Conservation (phyloP, 2,797 vertebrate genomes). For the Spinus pinus region DNA sequence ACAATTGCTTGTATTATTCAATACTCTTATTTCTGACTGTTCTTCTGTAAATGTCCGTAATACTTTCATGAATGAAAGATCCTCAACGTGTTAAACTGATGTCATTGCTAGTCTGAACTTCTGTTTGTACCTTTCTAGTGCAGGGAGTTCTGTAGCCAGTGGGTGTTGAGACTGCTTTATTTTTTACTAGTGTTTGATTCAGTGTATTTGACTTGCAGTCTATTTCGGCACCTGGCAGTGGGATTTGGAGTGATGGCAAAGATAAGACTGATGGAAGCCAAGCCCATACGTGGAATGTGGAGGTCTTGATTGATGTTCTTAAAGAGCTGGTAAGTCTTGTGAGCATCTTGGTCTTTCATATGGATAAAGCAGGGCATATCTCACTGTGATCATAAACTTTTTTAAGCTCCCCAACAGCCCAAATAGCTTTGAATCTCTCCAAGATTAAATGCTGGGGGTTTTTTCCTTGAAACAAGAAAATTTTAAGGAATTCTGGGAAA, state of each 20-base stretch:
- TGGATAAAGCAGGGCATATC: not conserved
- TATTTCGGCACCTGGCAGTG: constrained; percentile 94
- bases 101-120: not conserved
- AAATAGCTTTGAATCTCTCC: not conserved
- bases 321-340: constrained; percentile 91
- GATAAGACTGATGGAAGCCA: constrained; percentile 97
- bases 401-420: not conserved
- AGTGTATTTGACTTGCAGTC: constrained; percentile 78
- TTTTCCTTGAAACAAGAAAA: not conserved
- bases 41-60: not conserved
- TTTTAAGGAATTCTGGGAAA: not conserved
- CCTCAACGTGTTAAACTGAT: not conserved
- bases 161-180: not conserved
- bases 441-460: not conserved
- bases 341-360: not conserved
- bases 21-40: not conserved
- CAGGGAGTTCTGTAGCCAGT: not conserved
- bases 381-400: not conserved
- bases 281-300: constrained; percentile 96
- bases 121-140: not conserved
- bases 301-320: constrained; percentile 96
- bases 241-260: constrained; percentile 99
- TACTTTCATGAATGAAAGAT: not conserved
- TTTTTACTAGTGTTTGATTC: not conserved
- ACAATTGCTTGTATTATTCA: not conserved